A percentile compares a stretch with the other conserved stretches of the same genome.
Evolutionary conservation across 1,140 invertebrate genomes (phyloP).

Genomic region (Carcinoscorpius rotundicauda): DNA sequence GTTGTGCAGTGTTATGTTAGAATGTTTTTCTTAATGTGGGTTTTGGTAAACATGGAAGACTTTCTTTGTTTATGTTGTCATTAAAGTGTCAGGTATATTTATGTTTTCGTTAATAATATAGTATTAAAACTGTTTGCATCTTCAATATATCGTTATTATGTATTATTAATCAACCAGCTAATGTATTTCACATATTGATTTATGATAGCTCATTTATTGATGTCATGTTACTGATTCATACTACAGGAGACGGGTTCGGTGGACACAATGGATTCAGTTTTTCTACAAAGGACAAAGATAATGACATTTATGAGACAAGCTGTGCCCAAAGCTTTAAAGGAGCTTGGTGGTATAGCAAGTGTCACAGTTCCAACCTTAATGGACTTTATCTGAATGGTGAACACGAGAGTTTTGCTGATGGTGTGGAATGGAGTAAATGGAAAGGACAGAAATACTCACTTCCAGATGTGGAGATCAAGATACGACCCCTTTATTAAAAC

Average conservation of each 20-base stretch:
- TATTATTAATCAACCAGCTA: too few species aligned
- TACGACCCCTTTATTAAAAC: conserved; percentile 1
- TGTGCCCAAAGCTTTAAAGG: conserved; percentile 24
- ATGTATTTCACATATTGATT: too few species aligned
- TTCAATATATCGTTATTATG: too few species aligned
- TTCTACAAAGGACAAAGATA: conserved; percentile 21
- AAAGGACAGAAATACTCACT: conserved; percentile 20
- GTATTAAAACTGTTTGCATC: too few species aligned
- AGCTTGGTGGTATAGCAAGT: conserved; percentile 26
- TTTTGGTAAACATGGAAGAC: too few species aligned
- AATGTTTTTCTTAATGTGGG: too few species aligned
- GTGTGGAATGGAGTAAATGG: conserved; percentile 19
- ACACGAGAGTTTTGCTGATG: conserved; percentile 17
- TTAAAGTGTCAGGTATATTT: too few species aligned
- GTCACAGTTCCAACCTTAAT: conserved; percentile 25
- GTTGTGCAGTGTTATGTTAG: too few species aligned
- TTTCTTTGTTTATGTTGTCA: too few species aligned
- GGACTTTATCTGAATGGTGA: conserved; percentile 18
- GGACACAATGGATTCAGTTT: conserved; percentile 12
- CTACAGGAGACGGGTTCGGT: not conserved
- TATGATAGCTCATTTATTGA: too few species aligned
- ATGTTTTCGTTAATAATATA: too few species aligned
- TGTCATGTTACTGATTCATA: too few species aligned
- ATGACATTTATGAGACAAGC: conserved; percentile 7
- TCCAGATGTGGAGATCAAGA: conserved; percentile 21